Evolutionary conservation across 2,888 invertebrate genomes (phyloP), one percentile per base, ranked within the genome.

Genomic region (Acanthacorydalis orientalis): DNA sequence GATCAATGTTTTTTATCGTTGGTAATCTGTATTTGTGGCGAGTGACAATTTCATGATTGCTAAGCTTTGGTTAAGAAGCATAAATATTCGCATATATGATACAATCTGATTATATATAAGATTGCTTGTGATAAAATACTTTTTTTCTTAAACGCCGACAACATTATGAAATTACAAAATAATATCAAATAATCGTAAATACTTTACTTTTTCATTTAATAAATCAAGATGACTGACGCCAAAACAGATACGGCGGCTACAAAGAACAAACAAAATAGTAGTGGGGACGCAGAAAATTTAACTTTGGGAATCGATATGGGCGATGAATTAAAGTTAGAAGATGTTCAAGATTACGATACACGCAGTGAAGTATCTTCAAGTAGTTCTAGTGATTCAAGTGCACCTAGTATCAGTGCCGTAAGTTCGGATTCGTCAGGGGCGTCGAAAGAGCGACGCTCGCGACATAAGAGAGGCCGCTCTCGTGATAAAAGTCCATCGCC

Each of bases 301-400:
- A 64, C 64, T 53, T 55, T 67, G 50, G 57, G 59, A 48, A 54
- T 64, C 48, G 84, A 85, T 64, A 83, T 84, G 62, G 82, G 80
- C 42, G 85, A 86, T 60, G 85, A 86, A 61, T 68, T 85, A 52
- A 84, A 86, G 63, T 76, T 81, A 52, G 82, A 80, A 54, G 83
- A 84, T 57, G 78, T 75, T 50, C 79, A 74, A 58, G 73, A 78
- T 56, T 88, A 85, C 59, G 89, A 89, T 63, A 87, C 86, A 2
- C 73, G 86, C 10, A 91, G 91, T 64, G 91, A 92, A 68, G 87
- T 90, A 32, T 87, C 88, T 45, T 88, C 87, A 52, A 81, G 82
- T 42, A 79, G 81, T 55, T 82, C 83, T 49, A 78, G 78, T 52
- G 75, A 74, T 48, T 77, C 82, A 1, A 78, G 77, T 58, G 76